Evolutionary conservation across 2,113 vertebrate genomes (phyloP).

Genomic region (Daphoenositta chrysoptera): DNA sequence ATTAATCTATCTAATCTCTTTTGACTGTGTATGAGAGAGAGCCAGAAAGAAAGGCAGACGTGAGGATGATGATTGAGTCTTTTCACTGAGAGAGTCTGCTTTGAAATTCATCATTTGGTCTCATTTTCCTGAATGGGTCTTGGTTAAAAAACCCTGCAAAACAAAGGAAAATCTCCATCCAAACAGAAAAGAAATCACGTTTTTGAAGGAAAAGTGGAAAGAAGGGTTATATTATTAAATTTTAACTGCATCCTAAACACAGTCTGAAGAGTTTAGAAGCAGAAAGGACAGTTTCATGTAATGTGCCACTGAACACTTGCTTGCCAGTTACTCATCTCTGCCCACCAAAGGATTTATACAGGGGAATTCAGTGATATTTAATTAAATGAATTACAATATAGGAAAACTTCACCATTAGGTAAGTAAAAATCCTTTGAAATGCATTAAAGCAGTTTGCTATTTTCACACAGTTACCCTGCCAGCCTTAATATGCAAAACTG

Average conservation of each 20-base stretch:
- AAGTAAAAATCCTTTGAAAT: slow-evolving; percentile 32
- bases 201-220: neutral
- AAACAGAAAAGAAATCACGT: neutral
- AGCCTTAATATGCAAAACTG: slow-evolving; percentile 56
- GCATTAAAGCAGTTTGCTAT: slow-evolving; percentile 33
- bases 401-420: neutral
- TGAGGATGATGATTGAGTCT: neutral
- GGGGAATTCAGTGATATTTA: neutral
- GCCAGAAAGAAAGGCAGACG: neutral
- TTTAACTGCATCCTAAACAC: neutral
- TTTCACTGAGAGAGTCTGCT: neutral
- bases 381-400: neutral
- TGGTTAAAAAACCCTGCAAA: neutral
- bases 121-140: neutral
- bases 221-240: neutral
- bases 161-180: neutral
- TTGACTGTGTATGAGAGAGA: neutral
- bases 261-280: neutral
- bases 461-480: slow-evolving; percentile 45
- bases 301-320: neutral
- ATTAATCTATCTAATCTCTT: neutral
- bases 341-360: neutral
- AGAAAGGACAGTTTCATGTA: neutral
- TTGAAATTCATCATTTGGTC: neutral
- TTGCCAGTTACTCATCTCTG: neutral